Evolutionary conservation across 2,797 vertebrate species (phyloP).

Genomic region (Hyperoplus lanceolatus): DNA sequence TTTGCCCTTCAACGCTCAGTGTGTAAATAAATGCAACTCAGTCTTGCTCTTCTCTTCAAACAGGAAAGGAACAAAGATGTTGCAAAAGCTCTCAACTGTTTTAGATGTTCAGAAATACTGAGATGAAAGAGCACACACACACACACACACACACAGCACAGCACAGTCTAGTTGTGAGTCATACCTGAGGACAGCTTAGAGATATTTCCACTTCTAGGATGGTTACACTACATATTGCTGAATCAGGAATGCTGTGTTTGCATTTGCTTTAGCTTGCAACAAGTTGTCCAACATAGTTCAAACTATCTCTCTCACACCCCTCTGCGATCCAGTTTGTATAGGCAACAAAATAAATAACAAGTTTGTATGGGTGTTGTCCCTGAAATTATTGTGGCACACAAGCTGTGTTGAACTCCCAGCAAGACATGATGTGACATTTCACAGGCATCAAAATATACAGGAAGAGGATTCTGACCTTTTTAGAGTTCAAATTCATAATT

Average conservation of each 20-base stretch:
- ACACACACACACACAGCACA: no score
- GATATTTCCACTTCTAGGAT: not conserved
- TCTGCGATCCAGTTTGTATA: slow-evolving; percentile 14
- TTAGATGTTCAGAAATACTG: not conserved
- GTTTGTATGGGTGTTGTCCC: slow-evolving; percentile 36
- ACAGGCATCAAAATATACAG: slow-evolving; percentile 63
- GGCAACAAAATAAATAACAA: not conserved
- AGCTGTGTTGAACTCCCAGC: slow-evolving; percentile 50
- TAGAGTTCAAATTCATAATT: slow-evolving; percentile 56
- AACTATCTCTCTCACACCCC: not conserved
- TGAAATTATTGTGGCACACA: slow-evolving; percentile 43
- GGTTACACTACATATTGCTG: not conserved
- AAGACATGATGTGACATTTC: slow-evolving; percentile 78
- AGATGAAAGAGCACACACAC: not conserved
- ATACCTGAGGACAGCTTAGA: not conserved
- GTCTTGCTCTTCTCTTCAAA: not conserved
- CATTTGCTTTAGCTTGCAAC: slow-evolving; percentile 10
- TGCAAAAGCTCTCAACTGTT: slow-evolving; percentile 1
- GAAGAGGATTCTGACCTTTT: slow-evolving; percentile 76
- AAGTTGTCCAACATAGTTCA: not conserved
- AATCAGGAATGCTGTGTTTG: not conserved
- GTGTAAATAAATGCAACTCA: slow-evolving; percentile 31
- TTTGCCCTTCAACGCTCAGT: slow-evolving; percentile 49
- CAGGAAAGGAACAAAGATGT: slow-evolving; percentile 20
- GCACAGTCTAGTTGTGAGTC: not conserved